These are phyloP conservation scores for Synanthedon myopaeformis DNA, from an alignment of 2,888 invertebrate genomes.

Conservation along the genomic window DNA sequence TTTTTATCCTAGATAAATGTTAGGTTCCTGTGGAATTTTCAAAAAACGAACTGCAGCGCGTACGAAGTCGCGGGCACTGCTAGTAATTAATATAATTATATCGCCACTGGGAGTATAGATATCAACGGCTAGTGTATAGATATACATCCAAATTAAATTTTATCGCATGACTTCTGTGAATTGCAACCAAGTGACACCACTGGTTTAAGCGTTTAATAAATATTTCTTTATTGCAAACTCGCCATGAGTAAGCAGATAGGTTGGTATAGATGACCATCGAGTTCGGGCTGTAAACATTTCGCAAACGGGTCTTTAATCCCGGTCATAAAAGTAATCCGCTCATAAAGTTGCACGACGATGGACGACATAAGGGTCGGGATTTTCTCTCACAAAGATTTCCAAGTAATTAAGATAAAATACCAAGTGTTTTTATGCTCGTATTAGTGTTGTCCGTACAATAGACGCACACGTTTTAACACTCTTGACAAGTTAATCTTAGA, in stretches of 20 bases:
- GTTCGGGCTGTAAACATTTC: conserved; percentile 62
- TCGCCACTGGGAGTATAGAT: too few relatives aligned
- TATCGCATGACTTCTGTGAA: too few relatives aligned
- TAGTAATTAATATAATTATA: too few relatives aligned
- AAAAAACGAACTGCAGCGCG: too few relatives aligned
- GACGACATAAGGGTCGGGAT: conserved; percentile 68
- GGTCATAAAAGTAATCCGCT: conserved; percentile 67
- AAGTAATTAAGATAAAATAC: conserved; percentile 70
- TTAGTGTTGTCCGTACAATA: conserved; percentile 22
- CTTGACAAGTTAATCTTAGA: conserved; percentile 64
- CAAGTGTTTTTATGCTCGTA: conserved; percentile 53
- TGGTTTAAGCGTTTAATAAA: too few relatives aligned
- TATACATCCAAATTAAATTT: too few relatives aligned
- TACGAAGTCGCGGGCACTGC: too few relatives aligned
- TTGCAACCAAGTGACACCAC: too few relatives aligned
- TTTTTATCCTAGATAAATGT: too few relatives aligned
- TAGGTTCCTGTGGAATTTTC: too few relatives aligned
- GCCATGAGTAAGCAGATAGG: too few relatives aligned
- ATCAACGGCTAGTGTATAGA: too few relatives aligned
- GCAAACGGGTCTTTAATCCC: conserved; percentile 64
- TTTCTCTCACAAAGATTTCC: conserved; percentile 63
- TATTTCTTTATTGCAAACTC: neutral
- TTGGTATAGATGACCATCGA: conserved; percentile 32
- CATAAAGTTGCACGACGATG: conserved; percentile 68
- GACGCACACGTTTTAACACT: conserved; percentile 53